Base-by-base conservation (phyloP, 1,140 invertebrate genomes). In the Polypedilum pembai region DNA sequence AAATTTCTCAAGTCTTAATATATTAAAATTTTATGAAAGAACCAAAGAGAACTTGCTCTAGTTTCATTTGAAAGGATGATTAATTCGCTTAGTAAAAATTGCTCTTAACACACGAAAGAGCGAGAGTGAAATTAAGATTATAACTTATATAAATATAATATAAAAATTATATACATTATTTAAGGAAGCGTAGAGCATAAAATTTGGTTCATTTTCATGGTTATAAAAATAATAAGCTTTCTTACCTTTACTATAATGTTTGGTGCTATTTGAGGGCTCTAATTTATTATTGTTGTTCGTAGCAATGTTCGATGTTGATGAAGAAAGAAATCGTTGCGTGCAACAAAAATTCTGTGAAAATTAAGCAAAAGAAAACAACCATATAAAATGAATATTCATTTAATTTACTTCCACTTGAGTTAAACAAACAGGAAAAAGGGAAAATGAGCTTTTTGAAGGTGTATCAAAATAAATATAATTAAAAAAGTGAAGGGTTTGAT, bases 211-310 rank as follows among this genome's bases (percentile, higher is more conserved):
- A 33, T 33, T 33, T 33, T 33, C 24, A 33, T 5, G 1, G 45
- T 12, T n/a, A 12, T 45, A 45, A 45, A 45, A 45, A 56, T 74
- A 74, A 8, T 69, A 20, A 69, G 18, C 20, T 69, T n/a, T n/a
- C n/a, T n/a, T 69, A 69, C 65, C 65, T 18, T 18, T 18, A 69
- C 20, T 18, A 74, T 77, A 18, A n/a, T n/a, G n/a, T 10, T 41
- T 75, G 45, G 45, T 63, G 74, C 15, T 74, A n/a, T 10, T 63
- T 63, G 20, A 15, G 74, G 17, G 15, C 74, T 65, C 74, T 33
- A 24, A 15, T 45, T 45, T n/a, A 20, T 69, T 69, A 7, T 69
- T 69, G 10, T 12, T 15, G 17, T 18, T 21, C 65, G 20, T 21
- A 69, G 17, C 20, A 20, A 69, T 10, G 20, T 69, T 18, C 65